A percentile compares a stretch with the other conserved stretches of the same genome.
These are phyloP conservation scores for Hyperopisus bebe DNA, from an alignment of 2,113 vertebrate species.

Conservation along the genomic window DNA sequence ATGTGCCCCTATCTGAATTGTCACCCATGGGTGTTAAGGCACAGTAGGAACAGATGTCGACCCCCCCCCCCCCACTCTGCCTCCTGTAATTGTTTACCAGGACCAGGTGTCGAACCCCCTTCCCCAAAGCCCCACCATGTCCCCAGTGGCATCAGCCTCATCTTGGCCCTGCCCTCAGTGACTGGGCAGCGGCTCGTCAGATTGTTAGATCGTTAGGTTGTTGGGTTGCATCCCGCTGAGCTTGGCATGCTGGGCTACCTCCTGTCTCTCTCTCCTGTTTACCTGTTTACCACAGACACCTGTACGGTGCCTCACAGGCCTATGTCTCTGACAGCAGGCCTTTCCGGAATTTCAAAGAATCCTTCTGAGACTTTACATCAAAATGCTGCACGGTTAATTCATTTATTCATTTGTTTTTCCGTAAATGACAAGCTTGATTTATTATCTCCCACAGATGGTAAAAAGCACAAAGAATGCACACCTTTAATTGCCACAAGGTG, in stretches of 20 bases:
- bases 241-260: not conserved
- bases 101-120: not conserved
- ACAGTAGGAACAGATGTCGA: not conserved
- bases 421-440: not conserved
- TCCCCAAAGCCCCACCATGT: not conserved
- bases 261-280: not conserved
- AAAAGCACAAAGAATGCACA: not conserved
- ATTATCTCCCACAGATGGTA: not conserved
- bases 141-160: not conserved
- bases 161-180: not conserved
- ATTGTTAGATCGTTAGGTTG: not conserved
- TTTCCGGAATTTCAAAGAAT: not conserved
- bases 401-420: not conserved
- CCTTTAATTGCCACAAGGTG: not conserved
- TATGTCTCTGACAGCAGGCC: not conserved
- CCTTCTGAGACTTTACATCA: not conserved
- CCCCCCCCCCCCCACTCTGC: not conserved
- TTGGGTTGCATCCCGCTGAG: not conserved
- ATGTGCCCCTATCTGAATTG: not conserved
- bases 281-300: not conserved
- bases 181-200: not conserved
- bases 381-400: not conserved
- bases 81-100: conserved; percentile 14
- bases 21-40: not conserved
- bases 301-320: not conserved